A percentile compares a stretch with the other conserved stretches of the same genome.
phyloP scores from a whole-genome alignment of 2,888 invertebrate species.

The Neoaliturus tenellus region DNA sequence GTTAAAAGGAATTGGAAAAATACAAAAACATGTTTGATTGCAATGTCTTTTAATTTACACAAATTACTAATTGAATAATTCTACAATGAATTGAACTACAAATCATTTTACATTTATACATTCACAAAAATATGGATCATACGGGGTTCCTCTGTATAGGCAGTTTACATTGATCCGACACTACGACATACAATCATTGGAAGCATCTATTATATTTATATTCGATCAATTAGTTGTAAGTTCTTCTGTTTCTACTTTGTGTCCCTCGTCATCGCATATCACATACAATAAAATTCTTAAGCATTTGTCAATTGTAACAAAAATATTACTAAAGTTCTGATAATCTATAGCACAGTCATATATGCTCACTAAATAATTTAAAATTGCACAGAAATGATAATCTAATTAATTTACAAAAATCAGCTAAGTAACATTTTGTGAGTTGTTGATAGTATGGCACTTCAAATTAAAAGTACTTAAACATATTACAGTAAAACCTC shows the following conservation, averaged over 20 bases:
- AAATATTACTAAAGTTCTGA: no score
- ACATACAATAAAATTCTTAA: conserved; percentile 12
- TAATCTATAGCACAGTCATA: no score
- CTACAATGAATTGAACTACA: conserved; percentile 3
- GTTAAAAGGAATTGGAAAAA: neutral
- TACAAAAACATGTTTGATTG: neutral
- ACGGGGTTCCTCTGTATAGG: conserved; percentile 37
- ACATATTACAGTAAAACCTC: no score
- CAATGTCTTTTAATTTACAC: conserved; percentile 9
- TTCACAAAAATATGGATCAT: conserved; percentile 48
- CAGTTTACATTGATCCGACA: conserved; percentile 10
- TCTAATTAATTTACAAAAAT: no score
- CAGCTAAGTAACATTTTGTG: no score
- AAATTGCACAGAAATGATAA: no score
- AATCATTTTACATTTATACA: conserved; percentile 49
- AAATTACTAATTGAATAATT: conserved; percentile 7
- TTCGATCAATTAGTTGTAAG: neutral
- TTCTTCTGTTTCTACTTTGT: neutral
- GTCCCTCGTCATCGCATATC: neutral
- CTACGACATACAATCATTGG: conserved; percentile 40
- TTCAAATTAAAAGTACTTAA: no score
- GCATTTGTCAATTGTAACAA: neutral
- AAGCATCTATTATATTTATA: conserved; percentile 34
- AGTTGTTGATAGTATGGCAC: no score
- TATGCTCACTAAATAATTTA: no score